A percentile compares a stretch with the other conserved stretches of the same genome.
phyloP scores from a whole-genome alignment of 2,888 invertebrate genomes.

The Neoitamus cyanurus region DNA sequence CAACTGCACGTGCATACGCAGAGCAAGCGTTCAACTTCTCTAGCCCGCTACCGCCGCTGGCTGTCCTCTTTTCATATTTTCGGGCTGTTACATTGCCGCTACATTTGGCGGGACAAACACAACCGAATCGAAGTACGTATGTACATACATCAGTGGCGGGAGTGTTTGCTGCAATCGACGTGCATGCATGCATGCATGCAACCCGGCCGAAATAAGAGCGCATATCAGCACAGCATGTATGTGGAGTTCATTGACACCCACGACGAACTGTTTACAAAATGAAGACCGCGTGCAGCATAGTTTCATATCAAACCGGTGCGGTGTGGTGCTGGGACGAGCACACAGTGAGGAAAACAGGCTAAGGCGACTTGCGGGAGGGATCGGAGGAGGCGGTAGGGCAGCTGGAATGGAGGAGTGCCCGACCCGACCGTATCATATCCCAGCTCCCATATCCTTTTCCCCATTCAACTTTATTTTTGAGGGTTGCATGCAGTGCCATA shows the following conservation, averaged over 20 bases:
- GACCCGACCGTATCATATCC: background rate
- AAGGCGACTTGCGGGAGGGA: background rate
- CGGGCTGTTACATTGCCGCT: background rate
- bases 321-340: background rate
- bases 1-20: background rate
- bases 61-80: constrained; percentile 5
- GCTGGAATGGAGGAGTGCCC: background rate
- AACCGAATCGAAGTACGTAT: background rate
- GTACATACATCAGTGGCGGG: background rate
- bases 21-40: background rate
- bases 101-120: constrained; percentile 9
- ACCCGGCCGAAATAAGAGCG: background rate
- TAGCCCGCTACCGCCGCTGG: background rate
- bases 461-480: background rate
- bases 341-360: background rate
- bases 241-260: constrained; percentile 33
- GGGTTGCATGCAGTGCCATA: background rate
- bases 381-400: background rate
- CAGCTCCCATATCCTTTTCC: background rate
- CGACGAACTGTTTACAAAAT: constrained; percentile 29
- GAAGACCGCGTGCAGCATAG: constrained; percentile 31
- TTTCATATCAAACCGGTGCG: background rate
- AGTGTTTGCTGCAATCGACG: background rate
- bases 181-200: background rate
- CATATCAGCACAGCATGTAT: background rate